These are phyloP conservation scores for Helogale parvula DNA, from an alignment of 2,113 vertebrate genomes.

Conservation along the genomic window DNA sequence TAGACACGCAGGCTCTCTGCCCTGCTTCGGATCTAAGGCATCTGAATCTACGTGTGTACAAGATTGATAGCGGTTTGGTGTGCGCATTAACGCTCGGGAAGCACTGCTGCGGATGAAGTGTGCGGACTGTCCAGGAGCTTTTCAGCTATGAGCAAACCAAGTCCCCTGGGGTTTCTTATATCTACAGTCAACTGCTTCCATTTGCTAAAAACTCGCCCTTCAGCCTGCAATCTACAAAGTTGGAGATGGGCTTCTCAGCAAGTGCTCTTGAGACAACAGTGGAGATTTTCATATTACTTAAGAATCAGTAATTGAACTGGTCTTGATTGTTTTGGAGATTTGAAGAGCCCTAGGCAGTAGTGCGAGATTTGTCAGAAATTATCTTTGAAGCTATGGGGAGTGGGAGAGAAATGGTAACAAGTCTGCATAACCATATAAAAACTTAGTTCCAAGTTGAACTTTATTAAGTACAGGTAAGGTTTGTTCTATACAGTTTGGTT, in stretches of 20 bases:
- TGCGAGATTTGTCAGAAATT: conserved; percentile 23
- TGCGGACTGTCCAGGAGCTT: not conserved
- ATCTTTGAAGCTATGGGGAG: not conserved
- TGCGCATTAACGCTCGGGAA: not conserved
- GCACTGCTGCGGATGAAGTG: not conserved
- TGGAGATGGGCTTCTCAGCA: not conserved
- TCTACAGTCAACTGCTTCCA: not conserved
- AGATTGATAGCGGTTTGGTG: not conserved
- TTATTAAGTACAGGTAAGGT: not conserved
- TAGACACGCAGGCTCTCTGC: not conserved
- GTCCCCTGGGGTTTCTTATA: not conserved
- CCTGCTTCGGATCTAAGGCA: not conserved
- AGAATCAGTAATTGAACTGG: not conserved
- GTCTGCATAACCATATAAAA: not conserved
- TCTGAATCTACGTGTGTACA: not conserved
- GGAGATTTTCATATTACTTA: conserved; percentile 1
- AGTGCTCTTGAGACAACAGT: not conserved
- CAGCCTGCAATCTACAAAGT: not conserved
- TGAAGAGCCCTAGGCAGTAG: not conserved
- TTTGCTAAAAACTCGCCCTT: not conserved
- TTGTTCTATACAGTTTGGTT: not conserved
- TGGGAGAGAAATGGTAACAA: not conserved
- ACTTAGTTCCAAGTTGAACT: not conserved
- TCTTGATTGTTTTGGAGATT: conserved; percentile 9
- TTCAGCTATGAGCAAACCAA: not conserved